Percentiles rank a stretch among this genome's conserved stretches.
Conservation (phyloP, 2,888 invertebrate species). For the Nomada ruficornis region DNA sequence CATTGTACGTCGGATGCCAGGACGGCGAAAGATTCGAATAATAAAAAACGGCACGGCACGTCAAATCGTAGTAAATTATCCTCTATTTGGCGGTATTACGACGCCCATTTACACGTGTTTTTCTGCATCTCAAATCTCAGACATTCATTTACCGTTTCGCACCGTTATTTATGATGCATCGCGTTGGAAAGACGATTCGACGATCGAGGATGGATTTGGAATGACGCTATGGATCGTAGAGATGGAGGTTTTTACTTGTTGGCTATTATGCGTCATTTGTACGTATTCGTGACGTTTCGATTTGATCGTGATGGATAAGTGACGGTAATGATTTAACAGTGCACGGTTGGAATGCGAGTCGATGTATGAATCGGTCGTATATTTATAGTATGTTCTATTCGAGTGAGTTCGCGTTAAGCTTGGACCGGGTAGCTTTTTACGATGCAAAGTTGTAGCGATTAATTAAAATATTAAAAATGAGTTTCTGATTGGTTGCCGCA, state of each 20-base stretch:
- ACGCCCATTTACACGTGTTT: constrained; percentile 19
- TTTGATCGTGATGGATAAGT: background rate
- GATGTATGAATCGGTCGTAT: background rate
- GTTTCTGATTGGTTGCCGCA: no score
- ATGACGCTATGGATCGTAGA: background rate
- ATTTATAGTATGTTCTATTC: background rate
- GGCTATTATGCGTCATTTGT: background rate
- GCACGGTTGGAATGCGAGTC: background rate
- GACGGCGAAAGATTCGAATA: constrained; percentile 42
- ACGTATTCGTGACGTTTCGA: background rate
- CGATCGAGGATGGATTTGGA: background rate
- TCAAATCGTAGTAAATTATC: constrained; percentile 61
- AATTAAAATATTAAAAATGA: no score
- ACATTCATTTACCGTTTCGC: constrained; percentile 11
- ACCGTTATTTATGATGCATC: background rate
- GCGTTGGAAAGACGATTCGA: background rate
- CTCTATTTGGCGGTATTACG: constrained; percentile 44
- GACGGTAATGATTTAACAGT: constrained; percentile 3
- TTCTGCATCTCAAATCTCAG: background rate
- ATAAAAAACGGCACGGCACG: constrained; percentile 35
- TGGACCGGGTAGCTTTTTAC: no score
- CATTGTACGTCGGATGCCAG: constrained; percentile 9
- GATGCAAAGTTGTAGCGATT: no score
- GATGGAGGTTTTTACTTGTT: background rate
- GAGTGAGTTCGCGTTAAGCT: no score